Conservation (phyloP, 2,113 vertebrate species). For the Gorsachius goisagi region DNA sequence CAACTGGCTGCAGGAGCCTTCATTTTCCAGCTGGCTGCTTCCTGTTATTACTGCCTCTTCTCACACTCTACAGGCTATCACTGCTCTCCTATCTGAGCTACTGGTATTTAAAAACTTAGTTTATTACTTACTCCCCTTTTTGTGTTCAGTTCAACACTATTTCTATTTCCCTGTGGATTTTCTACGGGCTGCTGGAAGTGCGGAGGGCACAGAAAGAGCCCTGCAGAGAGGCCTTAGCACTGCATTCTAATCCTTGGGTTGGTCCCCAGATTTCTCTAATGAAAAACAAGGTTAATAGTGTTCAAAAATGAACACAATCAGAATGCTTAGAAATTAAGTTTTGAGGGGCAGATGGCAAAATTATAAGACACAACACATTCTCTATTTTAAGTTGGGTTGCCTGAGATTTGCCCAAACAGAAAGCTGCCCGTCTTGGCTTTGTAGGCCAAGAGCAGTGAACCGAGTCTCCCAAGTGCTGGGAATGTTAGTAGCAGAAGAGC, state of each 20-base stretch:
- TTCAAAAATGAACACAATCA: neutral
- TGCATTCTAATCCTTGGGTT: neutral
- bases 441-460: neutral
- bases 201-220: neutral
- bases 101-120: neutral
- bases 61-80: neutral
- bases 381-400: neutral
- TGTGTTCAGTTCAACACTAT: neutral
- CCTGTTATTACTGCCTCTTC: neutral
- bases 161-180: neutral
- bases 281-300: neutral
- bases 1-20: neutral
- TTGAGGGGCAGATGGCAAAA: neutral
- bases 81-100: neutral
- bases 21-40: neutral
- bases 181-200: neutral
- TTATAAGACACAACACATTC: neutral
- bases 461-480: neutral
- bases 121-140: neutral
- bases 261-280: neutral
- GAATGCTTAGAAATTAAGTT: neutral
- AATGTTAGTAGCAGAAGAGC: neutral
- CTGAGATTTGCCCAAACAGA: neutral
- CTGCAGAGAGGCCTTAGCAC: neutral
- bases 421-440: neutral